Conservation (phyloP, 2,113 vertebrate species). For the Oplegnathus fasciatus region DNA sequence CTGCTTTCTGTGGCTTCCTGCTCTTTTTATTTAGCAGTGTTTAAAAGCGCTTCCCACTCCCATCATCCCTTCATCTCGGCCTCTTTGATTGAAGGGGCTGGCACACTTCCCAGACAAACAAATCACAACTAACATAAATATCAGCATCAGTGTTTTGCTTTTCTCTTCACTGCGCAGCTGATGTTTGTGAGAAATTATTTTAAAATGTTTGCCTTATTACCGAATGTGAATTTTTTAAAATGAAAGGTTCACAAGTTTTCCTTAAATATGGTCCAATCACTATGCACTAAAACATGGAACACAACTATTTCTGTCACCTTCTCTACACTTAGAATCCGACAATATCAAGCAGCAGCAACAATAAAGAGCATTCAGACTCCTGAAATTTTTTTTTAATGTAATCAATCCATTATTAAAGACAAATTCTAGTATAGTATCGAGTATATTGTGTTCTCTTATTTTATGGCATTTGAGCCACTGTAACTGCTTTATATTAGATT, state of each 20-base stretch:
- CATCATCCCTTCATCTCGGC: constrained; percentile 8
- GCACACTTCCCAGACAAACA: constrained; percentile 41
- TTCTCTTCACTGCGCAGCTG: constrained; percentile 11
- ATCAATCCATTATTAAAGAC: not conserved
- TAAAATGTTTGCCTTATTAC: not conserved
- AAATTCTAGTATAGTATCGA: not conserved
- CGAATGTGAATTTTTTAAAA: not conserved
- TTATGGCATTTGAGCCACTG: not conserved
- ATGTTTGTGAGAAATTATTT: constrained; percentile 45
- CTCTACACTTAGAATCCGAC: not conserved
- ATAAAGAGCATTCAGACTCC: not conserved
- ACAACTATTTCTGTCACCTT: not conserved
- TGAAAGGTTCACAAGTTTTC: not conserved
- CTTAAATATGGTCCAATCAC: not conserved
- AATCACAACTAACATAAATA: constrained; percentile 47
- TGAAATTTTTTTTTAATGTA: not conserved
- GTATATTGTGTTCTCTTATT: not conserved
- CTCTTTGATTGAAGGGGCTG: constrained; percentile 46
- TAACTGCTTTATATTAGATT: not conserved
- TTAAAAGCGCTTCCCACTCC: constrained; percentile 37
- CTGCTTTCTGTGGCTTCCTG: constrained; percentile 25
- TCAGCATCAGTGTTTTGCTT: constrained; percentile 39
- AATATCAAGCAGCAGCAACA: not conserved
- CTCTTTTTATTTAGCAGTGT: constrained; percentile 6
- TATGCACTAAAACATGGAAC: not conserved